Conservation (phyloP, 1,140 invertebrate species). For the Kradibia gibbosae region DNA sequence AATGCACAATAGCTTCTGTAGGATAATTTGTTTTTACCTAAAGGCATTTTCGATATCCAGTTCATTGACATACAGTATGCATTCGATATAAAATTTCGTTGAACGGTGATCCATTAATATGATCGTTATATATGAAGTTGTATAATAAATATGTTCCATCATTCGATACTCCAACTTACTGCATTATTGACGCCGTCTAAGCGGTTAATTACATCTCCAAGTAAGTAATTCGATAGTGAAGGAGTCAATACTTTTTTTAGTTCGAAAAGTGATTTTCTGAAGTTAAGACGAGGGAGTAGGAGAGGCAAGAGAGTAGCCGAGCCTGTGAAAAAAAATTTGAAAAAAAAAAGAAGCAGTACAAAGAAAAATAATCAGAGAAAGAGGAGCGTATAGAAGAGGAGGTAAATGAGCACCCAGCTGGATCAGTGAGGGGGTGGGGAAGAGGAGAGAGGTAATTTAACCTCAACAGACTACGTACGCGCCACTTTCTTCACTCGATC, state of each 20-base stretch:
- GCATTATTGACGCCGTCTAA: neutral
- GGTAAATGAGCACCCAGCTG: no score
- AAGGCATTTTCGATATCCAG: no score
- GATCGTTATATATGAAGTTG: neutral
- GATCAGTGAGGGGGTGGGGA: neutral
- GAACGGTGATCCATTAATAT: neutral
- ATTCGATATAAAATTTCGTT: no score
- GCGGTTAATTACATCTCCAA: neutral
- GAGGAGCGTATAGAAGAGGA: conserved; percentile 8
- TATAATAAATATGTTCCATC: neutral
- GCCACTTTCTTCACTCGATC: conserved; percentile 53
- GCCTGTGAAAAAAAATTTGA: neutral
- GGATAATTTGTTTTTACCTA: no score
- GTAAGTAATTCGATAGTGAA: neutral
- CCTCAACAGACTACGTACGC: conserved; percentile 35
- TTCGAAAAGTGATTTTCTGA: neutral
- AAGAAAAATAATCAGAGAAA: conserved; percentile 18
- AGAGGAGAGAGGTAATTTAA: conserved; percentile 58
- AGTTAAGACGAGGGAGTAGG: neutral
- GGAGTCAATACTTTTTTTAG: neutral
- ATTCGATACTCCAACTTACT: neutral
- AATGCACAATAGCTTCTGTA: no score
- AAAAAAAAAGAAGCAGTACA: neutral
- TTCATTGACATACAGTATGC: no score
- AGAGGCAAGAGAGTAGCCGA: neutral